These are phyloP conservation scores for Peromyscus eremicus DNA, from an alignment of 2,797 vertebrate genomes.

Conservation along the genomic window DNA sequence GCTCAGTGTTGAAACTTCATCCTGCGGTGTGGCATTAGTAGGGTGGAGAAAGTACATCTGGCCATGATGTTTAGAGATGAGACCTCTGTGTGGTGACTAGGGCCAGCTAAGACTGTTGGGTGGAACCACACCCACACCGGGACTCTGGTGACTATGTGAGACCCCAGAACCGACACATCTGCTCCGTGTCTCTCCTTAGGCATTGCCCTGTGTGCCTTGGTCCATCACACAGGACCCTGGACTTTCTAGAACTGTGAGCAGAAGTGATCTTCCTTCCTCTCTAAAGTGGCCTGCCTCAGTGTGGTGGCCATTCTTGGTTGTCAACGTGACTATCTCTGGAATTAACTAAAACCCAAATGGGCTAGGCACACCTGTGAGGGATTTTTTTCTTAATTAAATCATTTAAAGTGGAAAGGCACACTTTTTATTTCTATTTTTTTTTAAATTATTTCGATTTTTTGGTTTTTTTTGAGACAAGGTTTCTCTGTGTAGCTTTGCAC, in stretches of 20 bases:
- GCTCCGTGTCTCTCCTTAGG: too few species aligned
- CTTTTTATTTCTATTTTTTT: not conserved
- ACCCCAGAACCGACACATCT: not conserved
- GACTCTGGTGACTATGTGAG: not conserved
- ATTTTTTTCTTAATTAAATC: not conserved
- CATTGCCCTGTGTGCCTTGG: too few species aligned
- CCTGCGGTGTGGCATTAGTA: not conserved
- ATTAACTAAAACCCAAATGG: not conserved
- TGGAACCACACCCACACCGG: too few species aligned
- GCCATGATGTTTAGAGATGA: not conserved
- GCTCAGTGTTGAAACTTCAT: too few species aligned
- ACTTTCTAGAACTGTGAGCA: not conserved
- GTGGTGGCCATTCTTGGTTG: not conserved
- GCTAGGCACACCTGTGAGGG: not conserved
- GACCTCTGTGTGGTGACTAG: not conserved
- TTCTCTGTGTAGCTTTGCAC: not conserved
- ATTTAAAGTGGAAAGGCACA: not conserved
- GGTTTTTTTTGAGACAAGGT: too few species aligned
- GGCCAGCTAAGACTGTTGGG: not conserved
- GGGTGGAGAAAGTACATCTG: not conserved
- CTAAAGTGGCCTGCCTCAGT: not conserved
- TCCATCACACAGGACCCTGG: not conserved
- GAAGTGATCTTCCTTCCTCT: not conserved
- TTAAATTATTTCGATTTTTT: too few species aligned
- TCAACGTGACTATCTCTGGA: not conserved